Base-by-base conservation (phyloP, 2,888 invertebrate genomes). In the Nemotelus nigrinus region DNA sequence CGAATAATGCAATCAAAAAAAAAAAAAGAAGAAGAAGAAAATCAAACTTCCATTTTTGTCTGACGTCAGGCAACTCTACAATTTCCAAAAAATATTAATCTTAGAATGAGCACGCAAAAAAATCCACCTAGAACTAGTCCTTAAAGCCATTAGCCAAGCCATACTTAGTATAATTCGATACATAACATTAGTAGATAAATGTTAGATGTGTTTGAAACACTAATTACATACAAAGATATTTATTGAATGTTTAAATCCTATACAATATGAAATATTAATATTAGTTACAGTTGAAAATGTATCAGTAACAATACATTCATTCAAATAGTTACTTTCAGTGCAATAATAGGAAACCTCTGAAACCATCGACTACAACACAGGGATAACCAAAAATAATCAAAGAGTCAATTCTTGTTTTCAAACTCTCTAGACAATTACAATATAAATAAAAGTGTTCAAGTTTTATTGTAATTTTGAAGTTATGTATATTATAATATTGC, bases 171-270 rank as follows among this genome's bases (percentile, higher is more conserved):
- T 63, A 6, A 5, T 65, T 65, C 53, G 50, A 70, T 43, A 43
- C 50, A 7, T 60, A 60, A 43, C 41, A 4, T 2, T 10, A 25
- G 7, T 70, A 70, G 47, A 55, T 70, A 70, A 70, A 70, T 70
- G 53, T 70, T 70, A 39, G 55, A 70, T 70, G 55, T 70, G 70
- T 41, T 60, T 43, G 41, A 60, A 25, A 57, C 10, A 7, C 10
- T 57, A 57, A n/a, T 2, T 7, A 57, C 3, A 67, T 48, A 10
- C 39, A 67, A 50, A 67, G 10, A 50, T 48, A 48, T 67, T 67
- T 67, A 67, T 67, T 67, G 50, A 67, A 67, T 67, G 67, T 67
- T 67, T 67, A 67, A 10, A 67, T 25, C 25, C 25, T 53, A 53
- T 10, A 53, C 6, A 53, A 53, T 6, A 53, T 7, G 10, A 7